phyloP scores from a whole-genome alignment of 2,797 vertebrate species.

The Emys orbicularis region DNA sequence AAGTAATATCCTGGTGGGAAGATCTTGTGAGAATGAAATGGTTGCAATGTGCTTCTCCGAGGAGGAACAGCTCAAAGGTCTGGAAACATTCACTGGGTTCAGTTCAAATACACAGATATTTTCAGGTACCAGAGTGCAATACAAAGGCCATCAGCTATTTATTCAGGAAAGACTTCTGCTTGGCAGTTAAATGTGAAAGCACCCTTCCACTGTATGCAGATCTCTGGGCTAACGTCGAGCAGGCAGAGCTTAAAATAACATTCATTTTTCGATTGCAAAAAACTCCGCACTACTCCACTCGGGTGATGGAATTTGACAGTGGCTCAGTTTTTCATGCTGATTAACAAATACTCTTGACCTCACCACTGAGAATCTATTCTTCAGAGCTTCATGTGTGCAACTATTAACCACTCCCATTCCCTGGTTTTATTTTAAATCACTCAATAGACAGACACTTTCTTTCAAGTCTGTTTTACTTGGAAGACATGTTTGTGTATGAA shows the following conservation, averaged over 20 bases:
- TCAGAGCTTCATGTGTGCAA: not conserved
- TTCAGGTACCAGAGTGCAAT: not conserved
- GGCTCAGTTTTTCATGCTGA: not conserved
- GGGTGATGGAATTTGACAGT: not conserved
- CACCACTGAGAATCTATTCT: constrained; percentile 2
- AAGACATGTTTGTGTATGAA: constrained; percentile 54
- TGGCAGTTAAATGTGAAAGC: not conserved
- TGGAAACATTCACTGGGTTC: not conserved
- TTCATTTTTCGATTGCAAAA: not conserved
- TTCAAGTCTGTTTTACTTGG: constrained; percentile 41
- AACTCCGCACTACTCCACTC: accelerated
- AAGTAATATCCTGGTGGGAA: accelerated
- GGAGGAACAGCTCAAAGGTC: not conserved
- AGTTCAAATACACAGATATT: not conserved
- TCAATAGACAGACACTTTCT: constrained; percentile 44
- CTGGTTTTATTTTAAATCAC: not conserved
- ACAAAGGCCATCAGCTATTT: not conserved
- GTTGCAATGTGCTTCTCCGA: accelerated
- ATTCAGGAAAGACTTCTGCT: not conserved
- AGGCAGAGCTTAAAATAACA: not conserved
- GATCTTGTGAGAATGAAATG: not conserved
- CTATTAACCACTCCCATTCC: constrained; percentile 2
- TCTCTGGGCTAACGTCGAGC: not conserved
- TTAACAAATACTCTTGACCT: not conserved
- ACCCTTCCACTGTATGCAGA: not conserved